Conservation (phyloP, 2,113 vertebrate species). For the Ammospiza nelsoni region DNA sequence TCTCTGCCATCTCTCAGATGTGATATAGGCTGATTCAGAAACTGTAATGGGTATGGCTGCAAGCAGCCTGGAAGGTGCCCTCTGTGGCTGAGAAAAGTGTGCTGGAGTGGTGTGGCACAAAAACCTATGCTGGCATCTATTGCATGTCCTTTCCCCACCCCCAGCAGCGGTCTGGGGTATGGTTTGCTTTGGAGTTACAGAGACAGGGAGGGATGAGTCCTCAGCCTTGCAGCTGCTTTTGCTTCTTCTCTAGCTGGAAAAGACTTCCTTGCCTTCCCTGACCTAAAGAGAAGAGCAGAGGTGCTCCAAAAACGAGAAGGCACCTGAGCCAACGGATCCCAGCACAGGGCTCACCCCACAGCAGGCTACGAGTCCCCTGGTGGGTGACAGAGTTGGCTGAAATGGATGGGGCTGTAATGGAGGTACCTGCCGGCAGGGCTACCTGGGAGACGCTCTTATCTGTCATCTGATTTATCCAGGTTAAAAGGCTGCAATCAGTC, state of each 20-base stretch:
- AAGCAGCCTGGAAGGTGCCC: not conserved
- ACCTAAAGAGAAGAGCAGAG: not conserved
- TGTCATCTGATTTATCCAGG: constrained; percentile 73
- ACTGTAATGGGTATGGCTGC: not conserved
- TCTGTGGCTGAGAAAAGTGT: not conserved
- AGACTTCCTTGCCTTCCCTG: not conserved
- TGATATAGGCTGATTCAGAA: not conserved
- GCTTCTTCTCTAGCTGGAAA: not conserved
- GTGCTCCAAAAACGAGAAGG: not conserved
- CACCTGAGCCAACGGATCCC: not conserved
- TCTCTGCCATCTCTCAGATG: not conserved
- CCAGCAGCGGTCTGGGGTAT: not conserved
- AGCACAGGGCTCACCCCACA: not conserved
- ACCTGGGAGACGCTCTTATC: constrained; percentile 59
- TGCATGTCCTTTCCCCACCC: not conserved
- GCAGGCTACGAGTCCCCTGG: not conserved
- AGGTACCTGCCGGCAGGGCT: constrained; percentile 49
- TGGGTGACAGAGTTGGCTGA: constrained; percentile 11
- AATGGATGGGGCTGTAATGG: constrained; percentile 44
- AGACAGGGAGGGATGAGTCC: not conserved
- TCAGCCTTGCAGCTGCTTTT: not conserved
- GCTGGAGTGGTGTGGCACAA: not conserved
- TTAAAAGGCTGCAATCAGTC: constrained; percentile 71
- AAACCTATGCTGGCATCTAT: not conserved
- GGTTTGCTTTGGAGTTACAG: not conserved